Evolutionary conservation across 2,797 vertebrate genomes (phyloP).

Genomic region (Emys orbicularis): DNA sequence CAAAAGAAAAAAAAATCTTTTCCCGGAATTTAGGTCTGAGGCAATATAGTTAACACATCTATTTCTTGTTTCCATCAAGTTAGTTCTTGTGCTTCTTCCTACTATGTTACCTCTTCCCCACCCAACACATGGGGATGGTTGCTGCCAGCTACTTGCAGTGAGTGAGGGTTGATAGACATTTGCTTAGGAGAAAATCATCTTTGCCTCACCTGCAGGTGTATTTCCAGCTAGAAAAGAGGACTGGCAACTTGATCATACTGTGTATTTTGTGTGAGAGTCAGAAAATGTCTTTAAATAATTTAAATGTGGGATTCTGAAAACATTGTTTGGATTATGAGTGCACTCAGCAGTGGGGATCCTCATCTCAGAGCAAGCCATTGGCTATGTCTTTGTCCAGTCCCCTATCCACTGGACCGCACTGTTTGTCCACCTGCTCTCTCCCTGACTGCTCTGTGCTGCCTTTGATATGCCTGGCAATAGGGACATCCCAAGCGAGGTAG

Average conservation of each 20-base stretch:
- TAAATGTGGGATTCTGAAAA: background rate
- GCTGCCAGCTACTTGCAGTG: accelerated
- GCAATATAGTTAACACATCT: accelerated
- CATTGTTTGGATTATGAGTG: background rate
- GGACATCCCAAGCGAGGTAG: background rate
- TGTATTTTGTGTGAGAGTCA: background rate
- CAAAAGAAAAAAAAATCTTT: background rate
- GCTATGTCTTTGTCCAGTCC: background rate
- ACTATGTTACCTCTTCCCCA: background rate
- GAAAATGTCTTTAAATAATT: background rate
- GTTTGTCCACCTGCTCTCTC: background rate
- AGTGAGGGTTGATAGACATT: accelerated
- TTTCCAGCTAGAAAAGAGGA: background rate
- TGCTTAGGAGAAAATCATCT: background rate
- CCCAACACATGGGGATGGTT: background rate
- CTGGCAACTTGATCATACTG: background rate
- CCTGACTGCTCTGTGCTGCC: background rate
- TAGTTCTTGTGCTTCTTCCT: background rate
- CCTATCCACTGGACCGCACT: background rate
- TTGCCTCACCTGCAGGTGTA: constrained; percentile 39
- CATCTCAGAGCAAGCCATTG: background rate
- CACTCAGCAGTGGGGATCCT: background rate
- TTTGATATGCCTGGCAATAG: background rate
- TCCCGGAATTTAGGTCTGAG: background rate
- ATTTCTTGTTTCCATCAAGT: background rate